These are phyloP conservation scores for Acleris literana DNA, from an alignment of 2,888 invertebrate species.

Conservation along the genomic window DNA sequence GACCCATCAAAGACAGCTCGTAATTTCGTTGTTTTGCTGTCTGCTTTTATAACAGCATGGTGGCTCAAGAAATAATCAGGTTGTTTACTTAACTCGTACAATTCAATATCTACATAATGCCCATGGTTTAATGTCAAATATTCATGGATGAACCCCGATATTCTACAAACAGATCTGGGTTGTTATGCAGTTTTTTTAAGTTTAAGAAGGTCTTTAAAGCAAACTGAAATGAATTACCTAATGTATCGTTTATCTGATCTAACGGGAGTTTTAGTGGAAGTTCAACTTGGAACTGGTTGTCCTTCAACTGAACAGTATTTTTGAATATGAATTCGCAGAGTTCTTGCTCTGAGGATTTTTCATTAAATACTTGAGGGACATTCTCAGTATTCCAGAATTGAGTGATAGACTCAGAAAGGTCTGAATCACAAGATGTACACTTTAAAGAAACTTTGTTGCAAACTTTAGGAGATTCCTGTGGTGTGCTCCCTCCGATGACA, in stretches of 20 bases:
- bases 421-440: conserved; percentile 23
- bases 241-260: neutral
- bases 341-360: conserved; percentile 34
- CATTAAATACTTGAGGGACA: conserved; percentile 35
- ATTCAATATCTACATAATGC: neutral
- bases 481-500: conserved; percentile 26
- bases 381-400: conserved; percentile 31
- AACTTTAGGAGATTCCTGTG: conserved; percentile 3
- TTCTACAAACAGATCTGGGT: conserved; percentile 3
- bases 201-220: conserved; percentile 39
- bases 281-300: conserved; percentile 37
- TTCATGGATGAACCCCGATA: conserved; percentile 31
- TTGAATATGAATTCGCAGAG: conserved; percentile 33
- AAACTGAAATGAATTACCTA: conserved; percentile 39
- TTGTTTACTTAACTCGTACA: neutral
- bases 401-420: conserved; percentile 9
- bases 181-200: conserved; percentile 31
- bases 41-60: conserved; percentile 1
- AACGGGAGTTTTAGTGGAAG: conserved; percentile 37
- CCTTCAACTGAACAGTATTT: conserved; percentile 22
- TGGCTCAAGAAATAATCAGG: neutral
- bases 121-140: neutral
- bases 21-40: conserved; percentile 2
- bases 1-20: conserved; percentile 3
- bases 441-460: conserved; percentile 6